These are phyloP conservation scores for Cephus rjabovi DNA, from an alignment of 2,888 invertebrate genomes.

Conservation along the genomic window DNA sequence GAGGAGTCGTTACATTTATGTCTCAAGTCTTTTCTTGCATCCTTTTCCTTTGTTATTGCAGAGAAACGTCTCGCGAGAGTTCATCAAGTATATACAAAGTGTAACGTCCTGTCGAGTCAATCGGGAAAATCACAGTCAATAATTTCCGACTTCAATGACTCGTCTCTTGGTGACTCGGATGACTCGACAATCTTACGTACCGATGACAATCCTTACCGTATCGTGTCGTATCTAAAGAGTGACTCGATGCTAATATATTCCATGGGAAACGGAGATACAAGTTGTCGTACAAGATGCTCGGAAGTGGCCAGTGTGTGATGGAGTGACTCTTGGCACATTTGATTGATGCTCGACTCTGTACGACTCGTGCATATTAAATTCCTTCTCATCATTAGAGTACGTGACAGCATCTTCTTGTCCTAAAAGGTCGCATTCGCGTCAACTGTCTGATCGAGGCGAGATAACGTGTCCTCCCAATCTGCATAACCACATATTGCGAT, in stretches of 20 bases:
- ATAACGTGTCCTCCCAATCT: not conserved
- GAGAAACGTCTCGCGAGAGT: not conserved
- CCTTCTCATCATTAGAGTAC: slow-evolving; percentile 37
- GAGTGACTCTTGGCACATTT: slow-evolving; percentile 31
- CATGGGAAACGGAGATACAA: slow-evolving; percentile 35
- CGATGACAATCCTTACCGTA: not conserved
- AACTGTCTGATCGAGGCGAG: not conserved
- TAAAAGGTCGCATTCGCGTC: not conserved
- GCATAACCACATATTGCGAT: not conserved
- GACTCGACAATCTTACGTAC: not conserved
- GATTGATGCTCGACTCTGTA: slow-evolving; percentile 44
- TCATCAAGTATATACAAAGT: not conserved
- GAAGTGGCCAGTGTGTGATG: slow-evolving; percentile 18
- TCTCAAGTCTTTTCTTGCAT: not conserved
- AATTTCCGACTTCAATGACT: not conserved
- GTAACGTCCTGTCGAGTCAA: not conserved
- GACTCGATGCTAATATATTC: slow-evolving; percentile 39
- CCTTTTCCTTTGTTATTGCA: not conserved
- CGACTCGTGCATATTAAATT: slow-evolving; percentile 45
- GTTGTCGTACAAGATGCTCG: slow-evolving; percentile 14
- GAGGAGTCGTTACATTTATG: not conserved
- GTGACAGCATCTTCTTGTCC: not conserved
- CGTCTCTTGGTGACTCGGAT: not conserved
- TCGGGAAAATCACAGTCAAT: not conserved
- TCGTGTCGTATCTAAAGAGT: not conserved